Evolutionary conservation across 2,888 invertebrate genomes (phyloP).

Genomic region (Amorpha juglandis): DNA sequence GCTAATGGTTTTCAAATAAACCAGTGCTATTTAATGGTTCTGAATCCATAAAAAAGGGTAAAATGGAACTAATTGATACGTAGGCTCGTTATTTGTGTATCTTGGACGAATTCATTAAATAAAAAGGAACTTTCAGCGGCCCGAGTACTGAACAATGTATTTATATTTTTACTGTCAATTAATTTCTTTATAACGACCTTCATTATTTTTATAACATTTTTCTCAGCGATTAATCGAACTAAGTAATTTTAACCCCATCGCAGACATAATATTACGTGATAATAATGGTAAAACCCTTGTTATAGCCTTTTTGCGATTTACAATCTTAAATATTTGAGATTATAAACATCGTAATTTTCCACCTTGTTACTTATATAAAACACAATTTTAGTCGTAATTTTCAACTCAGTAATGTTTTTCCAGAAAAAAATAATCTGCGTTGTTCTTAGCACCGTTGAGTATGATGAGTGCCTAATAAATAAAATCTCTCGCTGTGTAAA

Average conservation of each 20-base stretch:
- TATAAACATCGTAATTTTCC: too few relatives aligned
- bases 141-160: slow-evolving; percentile 9
- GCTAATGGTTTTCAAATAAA: slow-evolving; percentile 79
- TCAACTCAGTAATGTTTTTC: not conserved
- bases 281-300: too few relatives aligned
- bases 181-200: not conserved
- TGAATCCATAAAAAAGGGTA: slow-evolving; percentile 60
- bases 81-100: slow-evolving; percentile 40
- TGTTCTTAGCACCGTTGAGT: not conserved
- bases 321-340: too few relatives aligned
- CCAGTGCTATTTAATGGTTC: slow-evolving; percentile 63
- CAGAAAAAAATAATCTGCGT: not conserved
- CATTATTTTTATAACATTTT: slow-evolving; percentile 12
- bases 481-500: slow-evolving; percentile 22
- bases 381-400: not conserved
- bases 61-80: slow-evolving; percentile 64
- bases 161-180: slow-evolving; percentile 13
- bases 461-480: slow-evolving; percentile 5
- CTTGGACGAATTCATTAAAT: slow-evolving; percentile 22
- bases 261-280: not conserved
- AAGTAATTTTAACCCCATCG: not conserved
- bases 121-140: slow-evolving; percentile 10
- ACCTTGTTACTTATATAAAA: not conserved
- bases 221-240: not conserved
- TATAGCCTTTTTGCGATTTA: too few relatives aligned